A percentile compares a stretch with the other conserved stretches of the same genome.
These are phyloP conservation scores for Myotis lucifugus DNA, from an alignment of 2,113 vertebrate genomes.

Conservation along the genomic window DNA sequence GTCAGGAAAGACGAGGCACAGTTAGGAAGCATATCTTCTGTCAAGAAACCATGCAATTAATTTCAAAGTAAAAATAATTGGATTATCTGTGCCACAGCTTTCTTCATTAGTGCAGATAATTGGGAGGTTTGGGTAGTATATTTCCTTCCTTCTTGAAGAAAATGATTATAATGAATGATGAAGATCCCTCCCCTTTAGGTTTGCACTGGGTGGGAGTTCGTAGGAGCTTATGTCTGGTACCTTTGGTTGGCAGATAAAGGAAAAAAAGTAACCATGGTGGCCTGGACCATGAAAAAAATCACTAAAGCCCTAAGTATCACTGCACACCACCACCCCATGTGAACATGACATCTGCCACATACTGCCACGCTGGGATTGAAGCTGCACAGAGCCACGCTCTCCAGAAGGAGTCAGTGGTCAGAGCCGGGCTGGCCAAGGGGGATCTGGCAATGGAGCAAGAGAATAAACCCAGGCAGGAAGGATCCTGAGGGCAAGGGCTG, in stretches of 20 bases:
- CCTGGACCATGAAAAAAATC: neutral
- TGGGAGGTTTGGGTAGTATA: constrained; percentile 52
- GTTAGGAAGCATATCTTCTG: neutral
- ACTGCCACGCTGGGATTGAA: neutral
- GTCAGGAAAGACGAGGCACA: neutral
- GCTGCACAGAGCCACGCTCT: neutral
- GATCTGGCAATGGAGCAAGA: neutral
- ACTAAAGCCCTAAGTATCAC: neutral
- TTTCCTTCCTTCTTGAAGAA: constrained; percentile 67
- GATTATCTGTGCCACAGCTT: constrained; percentile 61
- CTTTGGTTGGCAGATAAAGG: neutral
- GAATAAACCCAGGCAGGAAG: neutral
- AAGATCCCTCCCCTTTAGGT: neutral
- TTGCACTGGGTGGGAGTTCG: neutral
- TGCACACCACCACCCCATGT: neutral
- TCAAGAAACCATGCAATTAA: constrained; percentile 68
- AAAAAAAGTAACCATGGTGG: neutral
- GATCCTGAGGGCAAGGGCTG: neutral
- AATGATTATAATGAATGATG: neutral
- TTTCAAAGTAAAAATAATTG: constrained; percentile 73
- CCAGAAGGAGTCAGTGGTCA: neutral
- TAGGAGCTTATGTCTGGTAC: neutral
- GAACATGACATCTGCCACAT: neutral
- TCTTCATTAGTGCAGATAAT: constrained; percentile 72
- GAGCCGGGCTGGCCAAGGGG: neutral